Conservation (phyloP, 2,888 invertebrate genomes). For the Drosophila fungiperda region DNA sequence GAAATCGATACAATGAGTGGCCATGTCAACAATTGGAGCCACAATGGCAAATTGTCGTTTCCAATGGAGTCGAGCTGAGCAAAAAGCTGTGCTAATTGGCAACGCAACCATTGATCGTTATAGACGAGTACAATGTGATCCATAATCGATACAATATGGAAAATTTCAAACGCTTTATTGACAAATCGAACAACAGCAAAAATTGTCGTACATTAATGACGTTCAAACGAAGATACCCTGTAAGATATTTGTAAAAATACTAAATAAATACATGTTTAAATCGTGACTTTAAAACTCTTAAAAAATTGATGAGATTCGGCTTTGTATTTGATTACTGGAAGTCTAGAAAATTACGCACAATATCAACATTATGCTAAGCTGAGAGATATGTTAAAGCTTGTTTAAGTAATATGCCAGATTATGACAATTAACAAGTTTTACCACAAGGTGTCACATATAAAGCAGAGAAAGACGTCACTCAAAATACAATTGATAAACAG, state of each 20-base stretch:
- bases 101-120: slow-evolving; percentile 46
- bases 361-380: slow-evolving; percentile 2
- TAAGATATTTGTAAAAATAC: not conserved
- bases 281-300: not conserved
- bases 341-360: not conserved
- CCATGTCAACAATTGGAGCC: slow-evolving; percentile 39
- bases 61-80: slow-evolving; percentile 39
- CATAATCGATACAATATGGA: slow-evolving; percentile 63
- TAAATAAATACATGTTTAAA: not conserved
- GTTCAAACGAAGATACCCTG: slow-evolving; percentile 29
- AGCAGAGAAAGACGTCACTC: slow-evolving; percentile 21
- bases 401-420: slow-evolving; percentile 30
- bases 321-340: not conserved
- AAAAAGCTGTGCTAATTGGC: slow-evolving; percentile 64
- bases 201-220: not conserved
- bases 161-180: slow-evolving; percentile 64
- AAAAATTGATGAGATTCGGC: not conserved
- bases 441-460: slow-evolving; percentile 27
- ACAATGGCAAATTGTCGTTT: slow-evolving; percentile 60
- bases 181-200: slow-evolving; percentile 41
- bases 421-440: slow-evolving; percentile 49
- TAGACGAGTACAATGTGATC: slow-evolving; percentile 31
- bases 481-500: slow-evolving; percentile 24
- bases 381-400: slow-evolving; percentile 10
- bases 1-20: slow-evolving; percentile 23